Evolutionary conservation across 1,140 invertebrate species (phyloP), one percentile per base, ranked within the genome.

Genomic region (Polypedilum vanderplanki): DNA sequence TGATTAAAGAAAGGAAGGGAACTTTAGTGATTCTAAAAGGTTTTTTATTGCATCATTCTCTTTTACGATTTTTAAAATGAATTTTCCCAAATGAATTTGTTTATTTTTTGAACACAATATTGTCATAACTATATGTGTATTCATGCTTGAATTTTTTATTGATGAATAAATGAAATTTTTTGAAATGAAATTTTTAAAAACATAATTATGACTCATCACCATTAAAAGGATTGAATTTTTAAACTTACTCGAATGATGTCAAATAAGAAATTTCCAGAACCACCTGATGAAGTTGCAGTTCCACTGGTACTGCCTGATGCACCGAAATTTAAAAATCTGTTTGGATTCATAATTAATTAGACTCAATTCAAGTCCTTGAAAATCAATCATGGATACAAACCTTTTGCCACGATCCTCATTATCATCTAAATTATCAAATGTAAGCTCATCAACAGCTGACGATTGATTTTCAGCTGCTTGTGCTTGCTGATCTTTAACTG

Each of bases 251-350:
- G 87, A 80, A 93, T 91, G 78, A 93, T 90, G 83, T 94, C 92
- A 83, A 93, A 93, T 75, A 94, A 85, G 85, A 94, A 93, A 84
- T 93, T 94, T 75, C 92, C 92, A 9, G 91, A 93, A 41, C 91
- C 92, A 75, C 81, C 82, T 73, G 82, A 83, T 46, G 77, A 80
- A 76, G 80, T 83, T 75, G 80, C 80, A 76, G 76, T 80, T 70
- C 81, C 84, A 12, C 84, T 86, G 64, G 79, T 79, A 74, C 83
- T 80, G 10, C 85, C 86, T 17, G 88, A 88, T 46, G 86, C 83
- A 12, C 86, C 86, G 79, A 92, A 92, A 81, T 86, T 90, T 77
- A 91, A 85, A 83, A 91, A 92, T 83, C 90, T 87, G 81, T 64
- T 75, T 10, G 41, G 17, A 57, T 57, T 75, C 12, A 75, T 40